A percentile compares a stretch with the other conserved stretches of the same genome.
These are phyloP conservation scores for Cactoblastis cactorum DNA, from an alignment of 2,888 invertebrate genomes.

Conservation along the genomic window DNA sequence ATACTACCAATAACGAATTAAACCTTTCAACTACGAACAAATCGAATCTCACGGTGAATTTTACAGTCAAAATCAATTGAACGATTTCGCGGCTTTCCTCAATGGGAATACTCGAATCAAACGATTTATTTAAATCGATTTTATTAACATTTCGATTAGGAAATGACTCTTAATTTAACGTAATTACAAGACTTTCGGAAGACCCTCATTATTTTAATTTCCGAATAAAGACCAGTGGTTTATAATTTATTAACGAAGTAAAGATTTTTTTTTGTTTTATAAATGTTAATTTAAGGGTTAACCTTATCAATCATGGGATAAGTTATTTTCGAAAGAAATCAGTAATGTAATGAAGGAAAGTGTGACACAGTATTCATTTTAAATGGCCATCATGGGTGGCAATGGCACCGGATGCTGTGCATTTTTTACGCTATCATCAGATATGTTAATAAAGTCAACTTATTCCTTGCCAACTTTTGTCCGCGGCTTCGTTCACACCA, in stretches of 20 bases:
- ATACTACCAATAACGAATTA: slow-evolving; percentile 14
- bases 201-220: background rate
- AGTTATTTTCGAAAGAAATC: background rate
- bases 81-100: slow-evolving; percentile 25
- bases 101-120: slow-evolving; percentile 18
- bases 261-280: background rate
- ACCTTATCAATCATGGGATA: background rate
- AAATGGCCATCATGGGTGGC: background rate
- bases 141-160: slow-evolving; percentile 14
- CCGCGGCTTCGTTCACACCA: no score
- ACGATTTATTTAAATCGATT: slow-evolving; percentile 10
- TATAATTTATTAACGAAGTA: background rate
- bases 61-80: slow-evolving; percentile 23
- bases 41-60: slow-evolving; percentile 33
- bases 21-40: slow-evolving; percentile 14
- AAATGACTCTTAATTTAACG: background rate
- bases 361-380: background rate
- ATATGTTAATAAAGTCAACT: no score
- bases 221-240: background rate
- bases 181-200: slow-evolving; percentile 10
- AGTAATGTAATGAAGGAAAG: slow-evolving; percentile 1
- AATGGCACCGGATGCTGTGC: no score
- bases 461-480: no score
- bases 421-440: no score
- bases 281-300: background rate